Base-by-base conservation (phyloP, 2,888 invertebrate species). In the Lingula anatina region DNA sequence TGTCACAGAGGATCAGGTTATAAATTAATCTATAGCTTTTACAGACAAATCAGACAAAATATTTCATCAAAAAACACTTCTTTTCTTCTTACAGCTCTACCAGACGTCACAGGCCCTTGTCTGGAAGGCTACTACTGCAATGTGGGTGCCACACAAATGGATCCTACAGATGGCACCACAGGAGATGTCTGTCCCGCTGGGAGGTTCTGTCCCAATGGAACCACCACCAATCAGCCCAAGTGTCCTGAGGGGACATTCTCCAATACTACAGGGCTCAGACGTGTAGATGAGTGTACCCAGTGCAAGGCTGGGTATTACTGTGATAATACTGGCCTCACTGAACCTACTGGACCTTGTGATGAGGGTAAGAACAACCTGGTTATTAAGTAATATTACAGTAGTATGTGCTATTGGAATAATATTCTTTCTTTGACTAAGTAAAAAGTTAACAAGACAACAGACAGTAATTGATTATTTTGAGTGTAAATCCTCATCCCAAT, bases 181-280 rank as follows among this genome's bases (percentile, higher is more conserved):
- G 74, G 73, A 4, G 49, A 70, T 50, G 39, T 64, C 2, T 74
- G 74, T 56, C 72, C 72, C 2, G 54, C 53, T 12, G 74, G 74
- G 4, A 58, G 70, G 57, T 74, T 68, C 50, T 73, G 73, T 51
- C 56, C 43, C 12, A 37, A 47, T 41, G 68, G 68, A 18, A 60
- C 61, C 5, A 62, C 59, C 1, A 58, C 57, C 43, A 61, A 62
- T 45, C 66, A 54, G 38, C 51, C 63, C 1, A 47, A 54, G 24
- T 73, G 73, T 57, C 71, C 69, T 1, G 26, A 57, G 5, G 71
- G 70, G 12, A 72, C 67, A 1, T 73, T 60, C 56, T 68, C 67
- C 40, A 73, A 70, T 55, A 55, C 38, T 27, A 70, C 69, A 1
- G 66, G 70, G 12, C 61, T 66, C 44, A 49, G 38, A 12, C 47